A percentile compares a stretch with the other conserved stretches of the same genome.
phyloP scores from a whole-genome alignment of 2,113 vertebrate species.

The Pholis gunnellus region DNA sequence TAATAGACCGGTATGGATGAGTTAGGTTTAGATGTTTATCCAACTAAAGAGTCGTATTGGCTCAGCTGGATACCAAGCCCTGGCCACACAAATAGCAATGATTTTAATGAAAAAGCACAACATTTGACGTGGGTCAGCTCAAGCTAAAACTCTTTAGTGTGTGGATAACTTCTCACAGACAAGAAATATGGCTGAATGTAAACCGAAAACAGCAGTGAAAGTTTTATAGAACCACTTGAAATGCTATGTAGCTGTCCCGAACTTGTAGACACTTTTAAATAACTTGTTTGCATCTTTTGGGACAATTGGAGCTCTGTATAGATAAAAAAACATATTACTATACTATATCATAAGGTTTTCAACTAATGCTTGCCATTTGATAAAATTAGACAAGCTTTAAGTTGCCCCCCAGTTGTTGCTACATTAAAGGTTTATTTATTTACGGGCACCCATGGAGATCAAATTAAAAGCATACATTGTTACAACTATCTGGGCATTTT shows the following conservation, averaged over 20 bases:
- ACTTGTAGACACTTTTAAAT: neutral
- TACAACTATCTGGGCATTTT: slow-evolving; percentile 47
- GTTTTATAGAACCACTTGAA: neutral
- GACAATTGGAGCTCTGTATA: neutral
- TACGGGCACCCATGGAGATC: neutral
- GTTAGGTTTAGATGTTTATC: neutral
- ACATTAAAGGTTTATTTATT: neutral
- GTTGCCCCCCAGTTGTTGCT: neutral
- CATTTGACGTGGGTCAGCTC: no score
- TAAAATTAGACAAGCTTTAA: neutral
- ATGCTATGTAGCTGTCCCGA: neutral
- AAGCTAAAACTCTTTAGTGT: neutral
- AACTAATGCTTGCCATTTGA: neutral
- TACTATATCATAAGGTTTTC: neutral
- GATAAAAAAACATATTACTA: neutral
- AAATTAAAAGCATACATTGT: slow-evolving; percentile 29
- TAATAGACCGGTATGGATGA: neutral
- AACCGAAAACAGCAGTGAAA: neutral
- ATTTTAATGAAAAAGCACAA: neutral
- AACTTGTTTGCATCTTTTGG: neutral
- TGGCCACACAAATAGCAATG: no score
- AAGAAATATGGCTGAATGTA: neutral
- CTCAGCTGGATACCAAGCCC: slow-evolving; percentile 10
- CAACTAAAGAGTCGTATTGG: neutral
- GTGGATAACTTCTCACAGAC: neutral